Evolutionary conservation across 2,888 invertebrate species (phyloP).

Genomic region (Diadromus collaris): DNA sequence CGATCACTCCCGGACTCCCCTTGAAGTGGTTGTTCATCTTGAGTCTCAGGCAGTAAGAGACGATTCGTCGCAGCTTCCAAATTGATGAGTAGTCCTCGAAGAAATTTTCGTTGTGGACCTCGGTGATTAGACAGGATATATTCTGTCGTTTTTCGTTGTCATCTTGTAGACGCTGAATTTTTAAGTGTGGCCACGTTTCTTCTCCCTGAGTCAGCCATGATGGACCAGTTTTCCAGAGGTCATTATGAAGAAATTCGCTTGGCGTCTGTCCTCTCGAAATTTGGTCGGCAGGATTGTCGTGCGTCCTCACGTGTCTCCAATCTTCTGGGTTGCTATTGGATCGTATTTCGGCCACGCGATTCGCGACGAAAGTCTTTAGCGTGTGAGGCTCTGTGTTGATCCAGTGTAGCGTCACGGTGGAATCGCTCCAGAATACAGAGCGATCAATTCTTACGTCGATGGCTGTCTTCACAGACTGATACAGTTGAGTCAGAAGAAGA

Average conservation of each 20-base stretch:
- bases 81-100: slow-evolving; percentile 38
- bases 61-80: slow-evolving; percentile 44
- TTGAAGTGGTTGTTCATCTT: slow-evolving; percentile 8
- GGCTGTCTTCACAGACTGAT: slow-evolving; percentile 2
- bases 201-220: slow-evolving; percentile 7
- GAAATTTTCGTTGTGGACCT: neutral
- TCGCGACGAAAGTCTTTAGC: slow-evolving; percentile 59
- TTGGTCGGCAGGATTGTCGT: slow-evolving; percentile 63
- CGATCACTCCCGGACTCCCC: neutral
- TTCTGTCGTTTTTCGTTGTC: slow-evolving; percentile 9
- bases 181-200: slow-evolving; percentile 18
- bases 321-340: slow-evolving; percentile 17
- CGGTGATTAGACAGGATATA: neutral
- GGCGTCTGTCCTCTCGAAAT: slow-evolving; percentile 60
- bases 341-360: slow-evolving; percentile 55
- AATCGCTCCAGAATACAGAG: slow-evolving; percentile 61
- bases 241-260: slow-evolving; percentile 31
- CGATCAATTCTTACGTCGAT: neutral
- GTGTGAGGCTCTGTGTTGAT: slow-evolving; percentile 58
- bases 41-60: slow-evolving; percentile 53
- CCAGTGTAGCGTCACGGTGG: slow-evolving; percentile 62
- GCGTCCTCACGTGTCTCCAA: slow-evolving; percentile 56
- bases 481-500: slow-evolving; percentile 13
- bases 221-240: slow-evolving; percentile 31
- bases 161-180: slow-evolving; percentile 19